These are phyloP conservation scores for Linepithema humile DNA, from an alignment of 1,140 invertebrate species.

Conservation along the genomic window DNA sequence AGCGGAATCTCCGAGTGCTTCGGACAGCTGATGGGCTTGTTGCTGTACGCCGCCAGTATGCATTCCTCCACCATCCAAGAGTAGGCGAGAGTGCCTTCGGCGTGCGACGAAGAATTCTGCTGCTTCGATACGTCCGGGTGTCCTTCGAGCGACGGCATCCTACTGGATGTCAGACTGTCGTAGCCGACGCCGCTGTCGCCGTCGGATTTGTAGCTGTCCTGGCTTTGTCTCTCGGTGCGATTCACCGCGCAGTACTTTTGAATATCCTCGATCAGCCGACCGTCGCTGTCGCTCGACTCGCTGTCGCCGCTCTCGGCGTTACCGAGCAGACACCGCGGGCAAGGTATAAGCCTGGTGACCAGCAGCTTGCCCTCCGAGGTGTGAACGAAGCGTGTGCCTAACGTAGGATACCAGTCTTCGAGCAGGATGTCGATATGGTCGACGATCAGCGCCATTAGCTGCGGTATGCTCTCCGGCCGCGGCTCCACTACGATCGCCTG, in stretches of 20 bases:
- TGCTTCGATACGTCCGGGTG: conserved; percentile 84
- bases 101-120: conserved; percentile 40
- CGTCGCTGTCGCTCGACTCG: conserved; percentile 77
- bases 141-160: conserved; percentile 93
- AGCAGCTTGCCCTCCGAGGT: conserved; percentile 98
- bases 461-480: conserved; percentile 91
- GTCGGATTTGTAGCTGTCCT: conserved; percentile 91
- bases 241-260: conserved; percentile 64
- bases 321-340: conserved; percentile 91
- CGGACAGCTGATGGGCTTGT: conserved; percentile 89
- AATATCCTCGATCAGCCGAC: conserved; percentile 71
- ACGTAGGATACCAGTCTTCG: conserved; percentile 99
- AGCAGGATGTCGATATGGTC: conserved; percentile 98
- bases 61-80: conserved; percentile 98
- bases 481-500: conserved; percentile 90
- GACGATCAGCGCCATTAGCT: conserved; percentile 95
- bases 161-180: conserved; percentile 88
- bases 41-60: conserved; percentile 93
- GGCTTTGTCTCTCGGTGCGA: conserved; percentile 80
- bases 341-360: conserved; percentile 97
- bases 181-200: conserved; percentile 92
- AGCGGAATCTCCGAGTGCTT: conserved; percentile 90
- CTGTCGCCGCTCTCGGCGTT: conserved; percentile 77
- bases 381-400: conserved; percentile 98
- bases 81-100: conserved; percentile 83